These are phyloP conservation scores for Pyxicephalus adspersus DNA, from an alignment of 2,113 vertebrate species.

Conservation along the genomic window DNA sequence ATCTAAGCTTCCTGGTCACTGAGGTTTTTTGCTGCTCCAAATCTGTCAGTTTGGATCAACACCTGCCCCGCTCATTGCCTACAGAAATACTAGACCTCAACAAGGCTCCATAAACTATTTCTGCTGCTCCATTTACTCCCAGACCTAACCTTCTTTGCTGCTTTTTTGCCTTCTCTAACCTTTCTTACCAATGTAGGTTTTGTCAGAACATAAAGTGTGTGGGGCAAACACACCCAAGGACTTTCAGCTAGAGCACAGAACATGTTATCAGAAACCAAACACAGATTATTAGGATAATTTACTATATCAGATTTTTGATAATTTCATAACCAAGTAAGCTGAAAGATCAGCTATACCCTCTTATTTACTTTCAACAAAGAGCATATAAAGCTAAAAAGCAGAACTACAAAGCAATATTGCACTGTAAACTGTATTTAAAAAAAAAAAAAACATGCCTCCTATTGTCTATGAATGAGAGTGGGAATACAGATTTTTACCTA, in stretches of 20 bases:
- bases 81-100: slow-evolving; percentile 93
- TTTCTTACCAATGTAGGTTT: slow-evolving; percentile 54
- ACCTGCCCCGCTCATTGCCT: slow-evolving; percentile 87
- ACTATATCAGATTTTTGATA: background rate
- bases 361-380: too few relatives aligned
- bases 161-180: slow-evolving; percentile 66
- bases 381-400: too few relatives aligned
- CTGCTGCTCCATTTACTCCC: slow-evolving; percentile 94
- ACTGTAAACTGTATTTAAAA: too few relatives aligned
- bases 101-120: slow-evolving; percentile 87
- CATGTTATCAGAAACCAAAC: background rate
- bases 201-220: slow-evolving; percentile 48
- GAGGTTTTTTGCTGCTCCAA: slow-evolving; percentile 89
- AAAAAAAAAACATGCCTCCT: too few relatives aligned
- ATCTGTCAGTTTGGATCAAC: slow-evolving; percentile 96
- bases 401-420: too few relatives aligned
- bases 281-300: background rate
- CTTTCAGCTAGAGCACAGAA: slow-evolving; percentile 2
- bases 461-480: too few relatives aligned
- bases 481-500: too few relatives aligned
- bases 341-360: too few relatives aligned
- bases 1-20: slow-evolving; percentile 72
- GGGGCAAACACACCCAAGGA: slow-evolving; percentile 41
- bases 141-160: slow-evolving; percentile 76
- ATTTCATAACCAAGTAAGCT: background rate